phyloP scores from a whole-genome alignment of 1,140 invertebrate species.

The Drosophila bocqueti region DNA sequence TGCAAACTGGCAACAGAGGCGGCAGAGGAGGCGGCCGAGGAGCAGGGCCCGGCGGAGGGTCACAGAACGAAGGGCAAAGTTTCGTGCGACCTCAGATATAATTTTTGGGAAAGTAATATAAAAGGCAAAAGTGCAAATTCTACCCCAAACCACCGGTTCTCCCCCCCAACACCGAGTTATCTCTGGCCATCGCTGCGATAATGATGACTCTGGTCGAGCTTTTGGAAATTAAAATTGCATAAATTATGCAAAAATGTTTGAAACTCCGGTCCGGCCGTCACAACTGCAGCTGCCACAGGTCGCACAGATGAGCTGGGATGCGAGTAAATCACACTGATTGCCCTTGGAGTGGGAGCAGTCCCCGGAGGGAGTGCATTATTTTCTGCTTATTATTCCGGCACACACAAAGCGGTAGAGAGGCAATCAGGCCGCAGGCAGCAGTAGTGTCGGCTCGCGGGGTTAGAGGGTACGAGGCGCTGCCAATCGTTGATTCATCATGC shows the following conservation, averaged over 20 bases:
- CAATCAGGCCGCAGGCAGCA: constrained; percentile 28
- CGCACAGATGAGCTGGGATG: constrained; percentile 45
- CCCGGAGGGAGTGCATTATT: constrained; percentile 68
- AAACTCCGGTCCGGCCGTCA: constrained; percentile 20
- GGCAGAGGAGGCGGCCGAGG: background rate
- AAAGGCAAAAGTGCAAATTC: constrained; percentile 55
- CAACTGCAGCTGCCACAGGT: constrained; percentile 38
- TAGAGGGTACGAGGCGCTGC: constrained; percentile 17
- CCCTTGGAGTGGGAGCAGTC: constrained; percentile 58
- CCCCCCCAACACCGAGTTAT: background rate
- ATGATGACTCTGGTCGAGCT: constrained; percentile 52
- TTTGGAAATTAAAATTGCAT: constrained; percentile 61
- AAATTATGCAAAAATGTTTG: constrained; percentile 60
- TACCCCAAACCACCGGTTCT: background rate
- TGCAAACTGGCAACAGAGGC: constrained; percentile 46
- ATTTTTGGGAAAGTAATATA: constrained; percentile 55
- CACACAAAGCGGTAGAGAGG: constrained; percentile 42
- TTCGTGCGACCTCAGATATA: constrained; percentile 47
- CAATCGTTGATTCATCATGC: constrained; percentile 51
- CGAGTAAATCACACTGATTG: constrained; percentile 67
- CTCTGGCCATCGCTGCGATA: constrained; percentile 37
- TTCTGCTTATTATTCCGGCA: constrained; percentile 70
- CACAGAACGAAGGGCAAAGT: constrained; percentile 51
- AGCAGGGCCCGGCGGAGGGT: background rate
- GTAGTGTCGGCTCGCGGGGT: background rate